Base-by-base conservation (phyloP, 2,797 vertebrate species). In the Poecilia gillii region DNA sequence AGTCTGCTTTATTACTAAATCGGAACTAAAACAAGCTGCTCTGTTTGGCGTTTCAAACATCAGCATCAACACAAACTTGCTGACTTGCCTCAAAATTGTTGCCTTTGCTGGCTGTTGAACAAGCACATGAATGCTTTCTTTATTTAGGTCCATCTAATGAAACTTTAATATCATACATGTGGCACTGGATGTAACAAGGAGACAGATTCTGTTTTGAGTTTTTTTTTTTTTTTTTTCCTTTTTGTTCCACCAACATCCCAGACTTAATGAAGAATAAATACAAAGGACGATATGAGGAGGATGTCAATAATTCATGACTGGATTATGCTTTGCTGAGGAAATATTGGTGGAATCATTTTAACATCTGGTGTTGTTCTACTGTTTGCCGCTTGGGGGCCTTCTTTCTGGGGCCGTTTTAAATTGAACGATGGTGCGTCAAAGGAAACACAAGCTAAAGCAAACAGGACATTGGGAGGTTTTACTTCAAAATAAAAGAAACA, bases 91-190 rank as follows among this genome's bases (percentile, higher is more conserved):
- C 78, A 6, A 80, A 83, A 84, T 79, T 72, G 73, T 71, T 79
- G 76, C 64, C 79, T 81, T 72, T 39, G 16, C 66, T 66, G 74
- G 75, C 79, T 79, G 55, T 84, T 46, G 64, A 43, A 79, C 72
- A 79, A 73, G 81, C 82, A 84, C 75, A 76, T 77, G 57, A 80
- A 88, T 80, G 78, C 82, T 85, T 88, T 88, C 85, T 89, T 92
- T 93, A 90, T 92, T 90, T 92, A 92, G 87, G 53, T 77, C 47
- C 73, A 57, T n/a, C 86, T 93, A 88, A 90, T 94, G 62, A 93
- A 93, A 89, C 31, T 88, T 92, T 90, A 90, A 91, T 25, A 66
- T 62, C 47, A 79, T 87, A 76, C 88, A 87, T 53, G 79, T 84
- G 80, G 72, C 83, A 79, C 79, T 36, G 55, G 68, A 25, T 68